Conservation (phyloP, 2,113 vertebrate genomes). For the Etia nguti region DNA sequence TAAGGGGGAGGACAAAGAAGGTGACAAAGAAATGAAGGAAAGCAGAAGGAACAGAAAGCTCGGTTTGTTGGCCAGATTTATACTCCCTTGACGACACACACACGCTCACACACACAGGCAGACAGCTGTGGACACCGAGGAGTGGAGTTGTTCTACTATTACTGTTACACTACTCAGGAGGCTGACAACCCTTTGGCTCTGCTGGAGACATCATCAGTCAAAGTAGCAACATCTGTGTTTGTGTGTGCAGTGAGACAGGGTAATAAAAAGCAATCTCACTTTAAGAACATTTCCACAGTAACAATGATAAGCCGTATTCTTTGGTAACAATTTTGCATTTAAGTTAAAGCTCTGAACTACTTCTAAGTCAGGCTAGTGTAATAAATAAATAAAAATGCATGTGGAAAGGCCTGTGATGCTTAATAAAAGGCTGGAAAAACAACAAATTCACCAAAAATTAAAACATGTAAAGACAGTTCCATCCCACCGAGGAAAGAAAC, state of each 20-base stretch:
- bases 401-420: background rate
- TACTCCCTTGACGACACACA: background rate
- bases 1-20: background rate
- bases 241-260: background rate
- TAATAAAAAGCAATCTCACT: background rate
- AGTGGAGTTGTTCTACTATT: background rate
- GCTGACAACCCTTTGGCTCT: conserved; percentile 7
- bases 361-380: background rate
- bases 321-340: background rate
- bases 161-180: background rate
- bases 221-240: background rate
- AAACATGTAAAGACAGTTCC: background rate
- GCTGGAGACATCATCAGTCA: conserved; percentile 21
- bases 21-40: background rate
- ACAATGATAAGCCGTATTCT: background rate
- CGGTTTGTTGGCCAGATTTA: background rate
- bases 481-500: background rate
- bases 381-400: background rate
- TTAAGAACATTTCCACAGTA: background rate
- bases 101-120: fast-evolving
- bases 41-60: background rate
- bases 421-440: background rate
- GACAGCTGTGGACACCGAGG: background rate
- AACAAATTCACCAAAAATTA: background rate
- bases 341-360: background rate